phyloP scores from a whole-genome alignment of 2,888 invertebrate genomes.

The Emesis furor region DNA sequence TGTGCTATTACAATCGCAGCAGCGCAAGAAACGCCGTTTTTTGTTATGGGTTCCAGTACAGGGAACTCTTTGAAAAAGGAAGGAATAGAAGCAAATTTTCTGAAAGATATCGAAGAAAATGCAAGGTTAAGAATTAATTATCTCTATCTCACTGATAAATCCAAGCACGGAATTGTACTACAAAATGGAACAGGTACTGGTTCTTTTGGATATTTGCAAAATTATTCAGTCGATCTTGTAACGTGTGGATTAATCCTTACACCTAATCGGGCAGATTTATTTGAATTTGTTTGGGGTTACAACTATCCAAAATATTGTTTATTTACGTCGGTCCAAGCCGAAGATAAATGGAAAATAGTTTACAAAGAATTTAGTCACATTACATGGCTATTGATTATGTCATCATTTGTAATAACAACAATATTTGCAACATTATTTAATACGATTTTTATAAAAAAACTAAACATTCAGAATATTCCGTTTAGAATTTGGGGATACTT shows the following conservation, averaged over 20 bases:
- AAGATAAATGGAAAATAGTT: slow-evolving; percentile 80
- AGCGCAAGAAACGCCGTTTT: not conserved
- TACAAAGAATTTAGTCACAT: slow-evolving; percentile 79
- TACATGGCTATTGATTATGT: slow-evolving; percentile 81
- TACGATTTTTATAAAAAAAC: slow-evolving; percentile 62
- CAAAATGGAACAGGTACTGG: slow-evolving; percentile 81
- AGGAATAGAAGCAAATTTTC: slow-evolving; percentile 80
- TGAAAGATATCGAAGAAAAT: slow-evolving; percentile 78
- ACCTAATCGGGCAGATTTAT: slow-evolving; percentile 80
- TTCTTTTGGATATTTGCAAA: slow-evolving; percentile 78
- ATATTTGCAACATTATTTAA: slow-evolving; percentile 62
- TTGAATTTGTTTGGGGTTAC: slow-evolving; percentile 83
- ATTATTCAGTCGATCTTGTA: slow-evolving; percentile 78
- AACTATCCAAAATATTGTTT: slow-evolving; percentile 78
- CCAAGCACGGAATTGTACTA: slow-evolving; percentile 78
- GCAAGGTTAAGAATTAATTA: slow-evolving; percentile 79
- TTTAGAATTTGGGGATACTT: slow-evolving; percentile 81
- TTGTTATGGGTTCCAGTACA: not conserved
- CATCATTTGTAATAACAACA: slow-evolving; percentile 73
- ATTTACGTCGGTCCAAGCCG: slow-evolving; percentile 77
- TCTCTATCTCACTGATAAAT: slow-evolving; percentile 59
- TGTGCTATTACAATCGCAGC: slow-evolving; percentile 2
- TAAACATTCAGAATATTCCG: slow-evolving; percentile 68
- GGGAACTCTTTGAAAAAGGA: not conserved
- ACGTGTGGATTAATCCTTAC: slow-evolving; percentile 81